These are phyloP conservation scores for Micrastur ruficollis DNA, from an alignment of 2,797 vertebrate genomes.

Conservation along the genomic window DNA sequence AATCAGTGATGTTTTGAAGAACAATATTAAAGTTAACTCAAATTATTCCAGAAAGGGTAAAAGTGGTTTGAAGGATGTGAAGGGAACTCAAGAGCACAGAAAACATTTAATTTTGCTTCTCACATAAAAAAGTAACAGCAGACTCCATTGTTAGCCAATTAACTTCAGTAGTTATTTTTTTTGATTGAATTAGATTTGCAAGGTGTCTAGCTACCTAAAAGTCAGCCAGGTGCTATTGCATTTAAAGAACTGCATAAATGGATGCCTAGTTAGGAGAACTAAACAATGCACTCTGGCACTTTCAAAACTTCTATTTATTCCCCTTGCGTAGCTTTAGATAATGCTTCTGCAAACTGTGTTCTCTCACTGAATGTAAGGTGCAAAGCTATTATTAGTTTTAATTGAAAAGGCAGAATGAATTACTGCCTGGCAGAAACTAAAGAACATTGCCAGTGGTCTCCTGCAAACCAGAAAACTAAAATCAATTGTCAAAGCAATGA, in stretches of 20 bases:
- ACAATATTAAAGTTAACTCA: neutral
- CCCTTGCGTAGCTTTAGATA: neutral
- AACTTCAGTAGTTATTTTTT: neutral
- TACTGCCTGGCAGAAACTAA: neutral
- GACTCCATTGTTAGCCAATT: neutral
- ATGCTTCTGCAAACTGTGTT: neutral
- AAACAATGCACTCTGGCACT: neutral
- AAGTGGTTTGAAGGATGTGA: neutral
- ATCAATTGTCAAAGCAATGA: neutral
- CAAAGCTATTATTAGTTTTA: neutral
- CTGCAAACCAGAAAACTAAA: neutral
- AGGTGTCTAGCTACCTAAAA: neutral
- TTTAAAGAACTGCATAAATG: neutral
- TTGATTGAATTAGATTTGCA: neutral
- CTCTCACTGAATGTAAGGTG: neutral
- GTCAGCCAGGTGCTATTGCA: rapidly evolving
- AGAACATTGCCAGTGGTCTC: neutral
- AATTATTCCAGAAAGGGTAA: neutral
- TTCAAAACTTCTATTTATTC: neutral
- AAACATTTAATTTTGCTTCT: neutral
- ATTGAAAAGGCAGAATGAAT: neutral
- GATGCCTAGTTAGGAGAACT: neutral
- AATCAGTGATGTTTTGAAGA: neutral
- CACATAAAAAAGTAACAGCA: neutral
- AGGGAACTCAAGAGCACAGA: neutral